phyloP scores from a whole-genome alignment of 2,888 invertebrate species.

The Drosophila anomelani region DNA sequence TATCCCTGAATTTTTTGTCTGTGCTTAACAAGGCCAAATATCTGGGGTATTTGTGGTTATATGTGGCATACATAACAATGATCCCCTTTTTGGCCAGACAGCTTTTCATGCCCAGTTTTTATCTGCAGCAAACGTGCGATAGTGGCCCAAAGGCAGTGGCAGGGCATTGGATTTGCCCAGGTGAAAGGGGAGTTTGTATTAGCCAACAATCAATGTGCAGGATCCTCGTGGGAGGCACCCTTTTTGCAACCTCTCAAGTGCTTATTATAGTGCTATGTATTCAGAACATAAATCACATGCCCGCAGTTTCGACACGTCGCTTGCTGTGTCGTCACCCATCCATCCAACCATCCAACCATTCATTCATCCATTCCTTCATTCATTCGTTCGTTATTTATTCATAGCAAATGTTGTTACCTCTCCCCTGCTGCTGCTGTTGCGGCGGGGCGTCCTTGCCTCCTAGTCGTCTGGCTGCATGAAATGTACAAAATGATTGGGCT shows the following conservation, averaged over 20 bases:
- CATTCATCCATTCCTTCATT: constrained; percentile 33
- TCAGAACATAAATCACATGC: constrained; percentile 73
- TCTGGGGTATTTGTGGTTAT: constrained; percentile 4
- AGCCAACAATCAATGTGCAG: constrained; percentile 40
- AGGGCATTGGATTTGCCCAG: constrained; percentile 1
- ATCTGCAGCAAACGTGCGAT: constrained; percentile 35
- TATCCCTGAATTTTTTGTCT: not conserved
- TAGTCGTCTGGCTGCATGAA: constrained; percentile 42
- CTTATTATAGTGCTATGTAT: constrained; percentile 73
- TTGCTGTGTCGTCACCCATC: constrained; percentile 31
- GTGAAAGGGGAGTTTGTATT: constrained; percentile 21
- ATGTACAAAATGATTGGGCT: constrained; percentile 58
- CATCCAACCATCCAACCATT: constrained; percentile 30
- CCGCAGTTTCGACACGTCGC: constrained; percentile 41
- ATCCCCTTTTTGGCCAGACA: constrained; percentile 29
- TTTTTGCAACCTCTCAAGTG: constrained; percentile 26
- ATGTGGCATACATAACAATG: constrained; percentile 51
- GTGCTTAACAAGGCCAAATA: constrained; percentile 6
- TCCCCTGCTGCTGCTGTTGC: constrained; percentile 2
- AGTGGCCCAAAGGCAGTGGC: constrained; percentile 18
- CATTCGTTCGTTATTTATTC: constrained; percentile 72
- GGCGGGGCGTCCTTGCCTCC: constrained; percentile 6
- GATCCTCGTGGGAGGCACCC: constrained; percentile 3
- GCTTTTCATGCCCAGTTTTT: constrained; percentile 19
- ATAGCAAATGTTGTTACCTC: constrained; percentile 58